Conservation (phyloP, 2,888 invertebrate species). For the Drosophila helvetica region DNA sequence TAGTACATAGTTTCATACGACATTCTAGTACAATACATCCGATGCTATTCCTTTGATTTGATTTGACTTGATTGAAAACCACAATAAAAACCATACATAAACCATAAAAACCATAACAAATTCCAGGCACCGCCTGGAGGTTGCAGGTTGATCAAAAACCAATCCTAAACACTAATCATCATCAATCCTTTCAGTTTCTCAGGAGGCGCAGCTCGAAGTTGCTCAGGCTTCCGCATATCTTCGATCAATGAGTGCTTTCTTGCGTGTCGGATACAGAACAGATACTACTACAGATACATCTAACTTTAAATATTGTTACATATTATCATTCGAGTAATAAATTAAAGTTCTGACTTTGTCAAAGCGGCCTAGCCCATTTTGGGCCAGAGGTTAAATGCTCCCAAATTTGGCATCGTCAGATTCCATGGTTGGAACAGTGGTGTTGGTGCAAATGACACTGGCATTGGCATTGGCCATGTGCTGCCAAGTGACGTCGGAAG, state of each 20-base stretch:
- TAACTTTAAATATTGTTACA: neutral
- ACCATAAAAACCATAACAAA: neutral
- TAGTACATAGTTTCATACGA: slow-evolving; percentile 50
- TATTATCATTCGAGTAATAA: neutral
- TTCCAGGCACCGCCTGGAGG: slow-evolving; percentile 1
- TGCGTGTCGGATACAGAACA: neutral
- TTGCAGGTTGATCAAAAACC: slow-evolving; percentile 12
- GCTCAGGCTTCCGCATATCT: slow-evolving; percentile 57
- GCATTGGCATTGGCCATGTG: neutral
- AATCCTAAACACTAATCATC: slow-evolving; percentile 17
- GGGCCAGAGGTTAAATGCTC: slow-evolving; percentile 12
- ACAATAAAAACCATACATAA: slow-evolving; percentile 53
- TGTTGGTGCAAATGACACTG: slow-evolving; percentile 1
- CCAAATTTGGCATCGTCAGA: slow-evolving; percentile 2
- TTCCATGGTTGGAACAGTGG: slow-evolving; percentile 5
- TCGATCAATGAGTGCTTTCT: slow-evolving; percentile 47
- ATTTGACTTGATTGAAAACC: slow-evolving; percentile 19
- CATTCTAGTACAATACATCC: slow-evolving; percentile 13
- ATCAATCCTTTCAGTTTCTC: slow-evolving; percentile 53
- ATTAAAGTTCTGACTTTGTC: neutral
- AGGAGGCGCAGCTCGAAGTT: slow-evolving; percentile 57
- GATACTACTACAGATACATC: neutral
- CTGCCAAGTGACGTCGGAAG: neutral
- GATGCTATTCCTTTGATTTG: neutral
- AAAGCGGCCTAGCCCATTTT: slow-evolving; percentile 3